These are phyloP conservation scores for Neoseiulus cucumeris DNA, from an alignment of 1,140 invertebrate genomes.

Conservation along the genomic window DNA sequence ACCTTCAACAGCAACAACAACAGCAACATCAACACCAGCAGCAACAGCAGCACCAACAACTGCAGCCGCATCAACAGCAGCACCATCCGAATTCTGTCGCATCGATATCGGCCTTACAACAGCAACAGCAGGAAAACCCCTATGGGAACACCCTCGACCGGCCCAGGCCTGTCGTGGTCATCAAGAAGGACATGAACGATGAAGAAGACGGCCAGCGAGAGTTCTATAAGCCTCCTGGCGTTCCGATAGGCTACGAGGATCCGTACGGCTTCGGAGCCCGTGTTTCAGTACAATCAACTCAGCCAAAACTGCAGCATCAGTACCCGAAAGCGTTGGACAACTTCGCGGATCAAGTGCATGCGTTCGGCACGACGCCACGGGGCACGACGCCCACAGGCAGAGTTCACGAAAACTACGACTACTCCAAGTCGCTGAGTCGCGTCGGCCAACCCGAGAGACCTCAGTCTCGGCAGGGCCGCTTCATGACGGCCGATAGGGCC, in stretches of 20 bases:
- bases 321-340: conserved; percentile 78
- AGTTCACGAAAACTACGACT: conserved; percentile 6
- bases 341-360: conserved; percentile 49
- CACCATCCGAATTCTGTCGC: not conserved
- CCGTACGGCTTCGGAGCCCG: conserved; percentile 12
- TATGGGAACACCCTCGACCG: conserved; percentile 15
- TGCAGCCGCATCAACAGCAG: conserved; percentile 2
- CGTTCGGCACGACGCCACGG: conserved; percentile 25
- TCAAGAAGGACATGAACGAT: conserved; percentile 53
- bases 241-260: conserved; percentile 11
- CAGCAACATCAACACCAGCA: not conserved
- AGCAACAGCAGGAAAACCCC: conserved; percentile 17
- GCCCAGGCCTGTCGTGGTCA: conserved; percentile 55
- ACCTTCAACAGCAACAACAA: not conserved
- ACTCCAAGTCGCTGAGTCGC: conserved; percentile 12
- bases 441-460: not conserved
- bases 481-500: conserved; percentile 8
- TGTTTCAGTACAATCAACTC: conserved; percentile 27
- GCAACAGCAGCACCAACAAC: not conserved
- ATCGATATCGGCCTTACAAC: conserved; percentile 6
- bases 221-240: conserved; percentile 22
- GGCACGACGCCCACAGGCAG: not conserved
- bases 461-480: not conserved
- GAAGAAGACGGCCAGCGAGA: conserved; percentile 55
- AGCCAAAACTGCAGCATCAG: conserved; percentile 36